Conservation (phyloP, 2,113 vertebrate genomes). For the Leptocoma aspasia region DNA sequence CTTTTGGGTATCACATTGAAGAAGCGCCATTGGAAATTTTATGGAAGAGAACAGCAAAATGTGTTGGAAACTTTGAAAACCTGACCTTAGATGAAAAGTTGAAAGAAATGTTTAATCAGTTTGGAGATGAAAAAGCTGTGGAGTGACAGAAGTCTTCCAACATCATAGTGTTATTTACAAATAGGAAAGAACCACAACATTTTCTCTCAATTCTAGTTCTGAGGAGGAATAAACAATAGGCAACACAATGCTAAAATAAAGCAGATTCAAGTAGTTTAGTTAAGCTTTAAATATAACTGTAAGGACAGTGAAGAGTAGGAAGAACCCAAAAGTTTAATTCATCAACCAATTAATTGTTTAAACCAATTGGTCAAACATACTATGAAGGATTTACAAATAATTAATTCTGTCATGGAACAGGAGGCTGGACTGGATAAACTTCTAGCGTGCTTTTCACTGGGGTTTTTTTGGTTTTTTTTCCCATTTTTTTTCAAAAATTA, state of each 20-base stretch:
- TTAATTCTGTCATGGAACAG: background rate
- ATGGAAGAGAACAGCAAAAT: background rate
- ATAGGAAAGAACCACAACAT: background rate
- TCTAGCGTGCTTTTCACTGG: background rate
- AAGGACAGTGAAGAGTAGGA: background rate
- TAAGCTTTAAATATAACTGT: background rate
- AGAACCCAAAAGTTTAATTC: background rate
- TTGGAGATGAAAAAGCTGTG: background rate
- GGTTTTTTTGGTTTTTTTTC: background rate
- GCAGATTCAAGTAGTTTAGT: background rate
- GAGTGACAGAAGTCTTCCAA: background rate
- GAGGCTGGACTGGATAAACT: background rate
- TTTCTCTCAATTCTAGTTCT: background rate
- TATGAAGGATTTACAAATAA: background rate
- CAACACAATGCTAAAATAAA: background rate
- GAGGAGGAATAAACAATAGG: background rate
- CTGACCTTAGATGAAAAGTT: background rate
- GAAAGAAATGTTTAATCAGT: background rate
- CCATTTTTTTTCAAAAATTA: background rate
- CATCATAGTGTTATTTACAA: background rate
- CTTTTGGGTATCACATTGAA: background rate
- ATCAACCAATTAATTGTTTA: background rate
- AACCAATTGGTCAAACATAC: background rate
- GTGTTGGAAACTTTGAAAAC: background rate
- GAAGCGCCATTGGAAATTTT: background rate